Evolutionary conservation across 1,140 invertebrate genomes (phyloP).

Genomic region (Camponotus vicinus): DNA sequence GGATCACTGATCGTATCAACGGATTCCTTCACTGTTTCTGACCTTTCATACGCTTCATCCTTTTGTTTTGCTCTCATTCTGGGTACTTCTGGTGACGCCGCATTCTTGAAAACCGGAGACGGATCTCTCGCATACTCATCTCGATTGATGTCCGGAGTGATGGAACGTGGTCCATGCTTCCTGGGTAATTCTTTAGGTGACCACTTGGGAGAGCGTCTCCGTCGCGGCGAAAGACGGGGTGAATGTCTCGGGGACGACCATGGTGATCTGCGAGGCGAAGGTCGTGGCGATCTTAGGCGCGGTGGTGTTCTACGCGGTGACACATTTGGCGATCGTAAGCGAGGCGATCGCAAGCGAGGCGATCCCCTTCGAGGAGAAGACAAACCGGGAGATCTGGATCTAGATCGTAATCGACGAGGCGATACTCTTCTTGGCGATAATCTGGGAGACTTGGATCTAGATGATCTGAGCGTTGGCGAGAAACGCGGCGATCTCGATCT

Average conservation of each 20-base stretch:
- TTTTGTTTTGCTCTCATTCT: constrained; percentile 71
- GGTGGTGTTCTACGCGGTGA: constrained; percentile 70
- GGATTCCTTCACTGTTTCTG: constrained; percentile 63
- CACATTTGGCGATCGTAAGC: constrained; percentile 69
- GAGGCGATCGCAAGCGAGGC: constrained; percentile 66
- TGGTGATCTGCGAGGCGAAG: constrained; percentile 74
- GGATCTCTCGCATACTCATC: constrained; percentile 58
- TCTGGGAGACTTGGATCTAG: constrained; percentile 71
- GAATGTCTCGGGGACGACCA: constrained; percentile 81
- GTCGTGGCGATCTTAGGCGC: constrained; percentile 69
- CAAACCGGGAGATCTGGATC: constrained; percentile 70
- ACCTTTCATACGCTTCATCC: constrained; percentile 66
- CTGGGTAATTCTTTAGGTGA: constrained; percentile 74
- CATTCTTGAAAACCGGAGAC: constrained; percentile 62
- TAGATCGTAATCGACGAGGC: constrained; percentile 59
- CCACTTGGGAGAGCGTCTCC: constrained; percentile 73
- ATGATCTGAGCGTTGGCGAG: constrained; percentile 62
- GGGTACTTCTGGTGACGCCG: constrained; percentile 63
- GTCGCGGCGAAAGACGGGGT: constrained; percentile 72
- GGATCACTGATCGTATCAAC: constrained; percentile 74
- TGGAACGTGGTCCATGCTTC: constrained; percentile 68
- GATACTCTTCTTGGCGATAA: constrained; percentile 70
- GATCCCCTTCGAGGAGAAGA: constrained; percentile 70
- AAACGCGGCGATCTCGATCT: constrained; percentile 71
- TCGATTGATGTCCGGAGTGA: constrained; percentile 61